Evolutionary conservation across 1,140 invertebrate species (phyloP), one percentile per base, ranked within the genome.

Genomic region (Drosophila insularis): DNA sequence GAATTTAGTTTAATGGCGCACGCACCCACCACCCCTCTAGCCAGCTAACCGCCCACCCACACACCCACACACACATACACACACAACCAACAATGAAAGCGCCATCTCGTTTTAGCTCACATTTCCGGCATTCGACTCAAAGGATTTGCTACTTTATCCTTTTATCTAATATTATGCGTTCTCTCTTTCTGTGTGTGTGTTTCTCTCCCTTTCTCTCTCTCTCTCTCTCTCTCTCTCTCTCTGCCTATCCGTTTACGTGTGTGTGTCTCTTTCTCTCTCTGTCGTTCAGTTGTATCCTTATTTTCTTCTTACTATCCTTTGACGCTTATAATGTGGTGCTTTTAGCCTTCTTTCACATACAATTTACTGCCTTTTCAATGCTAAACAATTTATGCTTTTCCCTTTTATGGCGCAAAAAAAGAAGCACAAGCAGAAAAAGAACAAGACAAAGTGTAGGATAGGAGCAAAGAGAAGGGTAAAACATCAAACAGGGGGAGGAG

Each of bases 341-440:
- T 85, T 89, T 89, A 89, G 75, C 80, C 85, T 89, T 67, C 85
- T 89, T 89, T 89, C 85, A 89, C 85, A 89, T 89, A 90, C 86
- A 89, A 89, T 89, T 89, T 89, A 89, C 85, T 85, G 67, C 74
- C 78, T 73, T 89, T 80, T 86, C 78, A 85, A 90, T 85, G 80
- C 80, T 78, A 76, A 89, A 81, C 85, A 85, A 81, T 89, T 89
- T 81, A 81, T 81, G 73, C 62, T 71, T 61, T 19, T 66, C 46
- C 56, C 58, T 71, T 35, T 53, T 59, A 43, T 54, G 55, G 14
- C n/a, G 31, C 55, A 58, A 58, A 58, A 50, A 10, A 37, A 37
- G 35, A 11, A 50, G 11, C 3, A 43, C n/a, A 40, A 13, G 2
- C 7, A 17, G 43, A 10, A 10, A 4, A 21, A 21, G 43, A 50